Base-by-base conservation (phyloP, 2,888 invertebrate genomes). In the Phorcus lineatus region DNA sequence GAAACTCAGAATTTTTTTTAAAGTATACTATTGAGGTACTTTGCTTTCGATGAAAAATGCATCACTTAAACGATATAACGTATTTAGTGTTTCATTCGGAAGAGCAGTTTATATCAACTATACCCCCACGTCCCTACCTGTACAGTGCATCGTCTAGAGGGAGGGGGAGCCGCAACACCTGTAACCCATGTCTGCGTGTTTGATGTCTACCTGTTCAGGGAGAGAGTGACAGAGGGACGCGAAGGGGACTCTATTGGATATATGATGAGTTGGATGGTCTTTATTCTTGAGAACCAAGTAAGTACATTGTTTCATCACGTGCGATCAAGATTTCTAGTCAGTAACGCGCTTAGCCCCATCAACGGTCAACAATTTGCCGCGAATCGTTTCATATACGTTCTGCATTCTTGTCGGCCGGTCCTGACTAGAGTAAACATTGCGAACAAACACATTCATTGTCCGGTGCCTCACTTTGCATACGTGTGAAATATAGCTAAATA, bases 401-500 rank as follows among this genome's bases (percentile, higher is more conserved):
- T 17, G 52, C 78, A 78, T 78, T 78, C 78, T 70, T 53, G 40
- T 52, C 31, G 52, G 62, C 16, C 31, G 28, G 67, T 53, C 52
- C 53, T 28, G 52, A 19, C 22, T 53, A 47, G 53, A 28, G 54
- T 78, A 67, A 36, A 78, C 78, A 78, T 2, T 22, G n/a, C 24
- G 53, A 19, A 67, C 78, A 78, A 78, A 78, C 70, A 78, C 28
- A 22, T 36, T 53, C 67, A 78, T 78, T 78, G 78, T 78, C 67
- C 53, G 47, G 53, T 36, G 28, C 78, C 78, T 53, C 62, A 70
- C 78, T 78, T 78, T 70, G 70, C 78, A 78, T 78, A 78, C 78
- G 78, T 70, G 78, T 78, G 78, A 78, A 78, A 78, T 70, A 78
- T 78, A 54, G 77, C 79, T 79, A 81, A 81, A 81, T 79, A 78